phyloP scores from a whole-genome alignment of 1,140 invertebrate genomes.

The Brachystomella parvula region DNA sequence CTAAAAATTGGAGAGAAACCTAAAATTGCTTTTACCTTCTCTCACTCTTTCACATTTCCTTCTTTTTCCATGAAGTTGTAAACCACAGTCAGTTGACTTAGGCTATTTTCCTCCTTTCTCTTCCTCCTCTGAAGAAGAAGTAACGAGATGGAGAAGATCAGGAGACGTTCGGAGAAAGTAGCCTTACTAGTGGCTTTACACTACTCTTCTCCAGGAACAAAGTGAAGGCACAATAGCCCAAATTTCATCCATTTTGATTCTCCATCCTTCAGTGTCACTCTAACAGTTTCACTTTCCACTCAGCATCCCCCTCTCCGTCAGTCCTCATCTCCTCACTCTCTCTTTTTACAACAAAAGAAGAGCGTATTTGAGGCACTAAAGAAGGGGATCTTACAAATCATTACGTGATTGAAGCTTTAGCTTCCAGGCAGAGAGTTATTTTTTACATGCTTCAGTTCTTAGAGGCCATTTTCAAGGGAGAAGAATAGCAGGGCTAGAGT shows the following conservation, averaged over 20 bases:
- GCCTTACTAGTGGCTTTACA: too few relatives aligned
- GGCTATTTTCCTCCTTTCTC: too few relatives aligned
- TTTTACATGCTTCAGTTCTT: neutral
- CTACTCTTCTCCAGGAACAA: too few relatives aligned
- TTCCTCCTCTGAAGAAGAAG: too few relatives aligned
- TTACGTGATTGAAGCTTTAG: neutral
- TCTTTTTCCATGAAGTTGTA: neutral
- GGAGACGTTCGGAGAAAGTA: too few relatives aligned
- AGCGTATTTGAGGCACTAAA: too few relatives aligned
- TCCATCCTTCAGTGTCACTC: conserved; percentile 1
- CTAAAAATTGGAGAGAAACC: conserved; percentile 1
- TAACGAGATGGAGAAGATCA: too few relatives aligned
- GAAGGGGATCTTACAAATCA: neutral
- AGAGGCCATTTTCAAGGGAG: neutral
- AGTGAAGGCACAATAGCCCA: neutral
- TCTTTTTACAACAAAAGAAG: neutral
- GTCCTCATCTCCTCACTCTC: neutral
- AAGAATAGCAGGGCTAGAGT: neutral
- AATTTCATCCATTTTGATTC: conserved; percentile 7
- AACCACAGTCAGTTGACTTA: conserved; percentile 6
- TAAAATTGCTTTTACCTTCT: conserved; percentile 2
- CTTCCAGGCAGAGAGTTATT: neutral
- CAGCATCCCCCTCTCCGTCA: neutral
- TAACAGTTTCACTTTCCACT: neutral
- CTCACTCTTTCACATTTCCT: too few relatives aligned